phyloP scores from a whole-genome alignment of 1,140 invertebrate species.

The Orchesella cincta region DNA sequence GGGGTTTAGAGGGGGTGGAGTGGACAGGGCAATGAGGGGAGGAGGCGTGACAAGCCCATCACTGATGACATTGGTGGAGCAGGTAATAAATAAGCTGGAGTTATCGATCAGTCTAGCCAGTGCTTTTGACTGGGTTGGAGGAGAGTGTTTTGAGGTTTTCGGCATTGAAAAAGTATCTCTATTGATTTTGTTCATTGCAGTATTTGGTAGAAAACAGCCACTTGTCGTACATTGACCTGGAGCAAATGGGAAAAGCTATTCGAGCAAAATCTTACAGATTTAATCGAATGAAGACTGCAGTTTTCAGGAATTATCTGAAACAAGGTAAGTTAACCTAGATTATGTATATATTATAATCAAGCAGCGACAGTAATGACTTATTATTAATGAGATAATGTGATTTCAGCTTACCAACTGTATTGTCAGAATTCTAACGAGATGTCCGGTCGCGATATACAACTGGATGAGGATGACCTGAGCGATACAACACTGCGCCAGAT shows the following conservation, averaged over 20 bases:
- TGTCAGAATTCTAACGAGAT: slow-evolving; percentile 26
- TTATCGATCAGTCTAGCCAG: not conserved
- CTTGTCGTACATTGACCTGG: slow-evolving; percentile 66
- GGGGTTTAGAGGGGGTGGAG: not conserved
- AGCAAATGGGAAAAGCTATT: slow-evolving; percentile 71
- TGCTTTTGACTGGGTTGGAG: not conserved
- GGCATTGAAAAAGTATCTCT: not conserved
- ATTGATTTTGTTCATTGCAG: slow-evolving; percentile 26
- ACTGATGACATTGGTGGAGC: not conserved
- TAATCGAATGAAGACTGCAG: slow-evolving; percentile 65
- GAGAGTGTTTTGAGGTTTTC: not conserved
- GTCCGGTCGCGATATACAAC: slow-evolving; percentile 18
- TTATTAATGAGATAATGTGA: slow-evolving; percentile 29
- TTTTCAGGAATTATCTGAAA: slow-evolving; percentile 68
- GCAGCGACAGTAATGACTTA: slow-evolving; percentile 24
- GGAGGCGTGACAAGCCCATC: not conserved
- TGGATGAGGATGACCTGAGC: not conserved
- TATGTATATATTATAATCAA: not conserved
- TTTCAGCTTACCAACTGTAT: not conserved
- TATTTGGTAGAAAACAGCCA: slow-evolving; percentile 35
- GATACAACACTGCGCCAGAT: not conserved
- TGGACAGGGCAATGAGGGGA: no score
- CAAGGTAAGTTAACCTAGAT: slow-evolving; percentile 58
- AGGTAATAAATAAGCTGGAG: not conserved
- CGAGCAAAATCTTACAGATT: slow-evolving; percentile 72